Conservation (phyloP, 2,113 vertebrate genomes). For the Tamias sibiricus region DNA sequence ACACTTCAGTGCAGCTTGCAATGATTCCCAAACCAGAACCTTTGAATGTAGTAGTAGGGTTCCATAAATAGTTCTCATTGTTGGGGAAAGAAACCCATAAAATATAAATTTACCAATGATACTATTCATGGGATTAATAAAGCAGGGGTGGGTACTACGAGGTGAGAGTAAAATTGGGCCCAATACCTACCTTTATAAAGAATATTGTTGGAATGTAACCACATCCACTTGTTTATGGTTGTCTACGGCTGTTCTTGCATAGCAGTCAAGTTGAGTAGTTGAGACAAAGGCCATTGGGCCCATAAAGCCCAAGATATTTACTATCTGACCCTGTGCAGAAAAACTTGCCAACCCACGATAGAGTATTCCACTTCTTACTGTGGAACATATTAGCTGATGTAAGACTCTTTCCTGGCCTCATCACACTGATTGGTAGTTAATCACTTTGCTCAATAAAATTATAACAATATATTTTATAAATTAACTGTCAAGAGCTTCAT, state of each 20-base stretch:
- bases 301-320: background rate
- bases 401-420: background rate
- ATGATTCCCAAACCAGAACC: background rate
- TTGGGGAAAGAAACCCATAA: too few relatives aligned
- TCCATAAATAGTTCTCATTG: background rate
- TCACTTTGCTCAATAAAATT: background rate
- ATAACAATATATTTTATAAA: background rate
- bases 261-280: background rate
- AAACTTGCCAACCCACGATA: background rate
- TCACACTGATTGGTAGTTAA: background rate
- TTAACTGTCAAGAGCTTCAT: background rate
- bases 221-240: background rate
- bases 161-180: background rate
- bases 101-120: background rate
- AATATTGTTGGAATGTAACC: background rate
- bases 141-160: background rate
- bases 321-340: background rate
- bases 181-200: background rate
- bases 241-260: background rate
- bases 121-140: background rate
- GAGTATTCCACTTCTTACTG: background rate
- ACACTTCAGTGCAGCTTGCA: background rate
- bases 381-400: background rate
- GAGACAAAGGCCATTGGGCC: background rate
- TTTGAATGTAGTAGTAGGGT: background rate